A percentile compares a stretch with the other conserved stretches of the same genome.
Evolutionary conservation across 2,113 vertebrate species (phyloP).

Genomic region (Nycticorax nycticorax): DNA sequence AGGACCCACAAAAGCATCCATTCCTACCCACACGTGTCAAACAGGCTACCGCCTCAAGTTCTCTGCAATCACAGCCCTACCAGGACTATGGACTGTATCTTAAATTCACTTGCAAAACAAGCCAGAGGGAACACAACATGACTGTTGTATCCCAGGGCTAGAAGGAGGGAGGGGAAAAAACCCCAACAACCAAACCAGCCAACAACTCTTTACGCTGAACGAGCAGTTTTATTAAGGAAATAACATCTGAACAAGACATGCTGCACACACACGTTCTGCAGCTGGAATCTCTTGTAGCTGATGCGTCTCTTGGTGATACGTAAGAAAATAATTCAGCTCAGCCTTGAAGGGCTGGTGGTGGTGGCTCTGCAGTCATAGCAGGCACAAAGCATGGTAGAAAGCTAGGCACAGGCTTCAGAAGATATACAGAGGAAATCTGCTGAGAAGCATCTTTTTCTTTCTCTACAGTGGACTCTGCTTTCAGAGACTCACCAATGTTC

Average conservation of each 20-base stretch:
- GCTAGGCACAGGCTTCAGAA: background rate
- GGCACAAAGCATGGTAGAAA: background rate
- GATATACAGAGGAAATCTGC: background rate
- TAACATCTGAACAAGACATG: background rate
- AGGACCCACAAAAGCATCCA: background rate
- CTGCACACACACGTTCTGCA: background rate
- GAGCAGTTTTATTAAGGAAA: constrained; percentile 24
- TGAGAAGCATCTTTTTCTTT: background rate
- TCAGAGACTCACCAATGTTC: background rate
- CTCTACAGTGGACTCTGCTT: background rate
- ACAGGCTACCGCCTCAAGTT: background rate
- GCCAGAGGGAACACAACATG: background rate
- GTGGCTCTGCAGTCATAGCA: background rate
- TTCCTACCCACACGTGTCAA: background rate
- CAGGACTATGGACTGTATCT: background rate
- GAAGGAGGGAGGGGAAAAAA: background rate
- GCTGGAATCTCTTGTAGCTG: constrained; percentile 8
- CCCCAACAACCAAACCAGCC: background rate
- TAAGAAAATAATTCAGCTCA: constrained; percentile 16
- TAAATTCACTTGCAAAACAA: background rate
- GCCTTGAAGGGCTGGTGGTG: background rate
- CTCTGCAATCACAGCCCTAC: background rate
- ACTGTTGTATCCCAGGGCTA: background rate
- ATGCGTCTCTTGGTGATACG: background rate
- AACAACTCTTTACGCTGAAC: background rate